Percentiles rank a stretch among this genome's conserved stretches.
Evolutionary conservation across 2,113 vertebrate genomes (phyloP).

Genomic region (Axis porcinus): DNA sequence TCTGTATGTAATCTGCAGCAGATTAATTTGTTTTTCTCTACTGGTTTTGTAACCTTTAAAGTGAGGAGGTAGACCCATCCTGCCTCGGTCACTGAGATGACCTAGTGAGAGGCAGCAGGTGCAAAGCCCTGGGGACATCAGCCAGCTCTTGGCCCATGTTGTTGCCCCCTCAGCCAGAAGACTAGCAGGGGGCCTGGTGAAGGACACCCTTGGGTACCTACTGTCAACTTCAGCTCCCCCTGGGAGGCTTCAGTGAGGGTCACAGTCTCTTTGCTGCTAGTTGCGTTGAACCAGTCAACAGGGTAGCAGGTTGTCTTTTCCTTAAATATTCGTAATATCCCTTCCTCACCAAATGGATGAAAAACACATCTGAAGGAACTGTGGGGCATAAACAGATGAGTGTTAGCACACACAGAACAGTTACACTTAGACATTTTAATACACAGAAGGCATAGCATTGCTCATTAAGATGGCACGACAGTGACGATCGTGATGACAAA

Average conservation of each 20-base stretch:
- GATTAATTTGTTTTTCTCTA: background rate
- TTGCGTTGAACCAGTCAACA: slow-evolving; percentile 92
- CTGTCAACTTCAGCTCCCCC: slow-evolving; percentile 91
- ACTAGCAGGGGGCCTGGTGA: fast-evolving
- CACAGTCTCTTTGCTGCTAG: slow-evolving; percentile 92
- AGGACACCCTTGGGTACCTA: slow-evolving; percentile 57
- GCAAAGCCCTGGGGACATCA: background rate
- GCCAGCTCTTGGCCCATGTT: background rate
- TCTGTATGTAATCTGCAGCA: too few relatives aligned
- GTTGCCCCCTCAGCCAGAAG: background rate
- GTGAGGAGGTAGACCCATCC: background rate
- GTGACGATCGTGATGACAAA: background rate
- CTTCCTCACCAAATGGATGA: slow-evolving; percentile 92
- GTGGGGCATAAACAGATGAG: background rate
- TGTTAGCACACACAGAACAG: background rate
- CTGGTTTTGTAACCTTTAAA: background rate
- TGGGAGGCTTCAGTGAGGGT: slow-evolving; percentile 89
- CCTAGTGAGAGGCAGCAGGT: fast-evolving
- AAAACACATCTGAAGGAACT: slow-evolving; percentile 97
- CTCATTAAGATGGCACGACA: background rate
- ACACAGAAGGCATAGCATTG: background rate
- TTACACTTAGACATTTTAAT: fast-evolving
- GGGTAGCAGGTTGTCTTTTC: slow-evolving; percentile 90
- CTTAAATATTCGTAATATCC: slow-evolving; percentile 97
- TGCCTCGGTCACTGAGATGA: fast-evolving